Conservation (phyloP, 2,888 invertebrate species). For the Polydesmus complanatus region DNA sequence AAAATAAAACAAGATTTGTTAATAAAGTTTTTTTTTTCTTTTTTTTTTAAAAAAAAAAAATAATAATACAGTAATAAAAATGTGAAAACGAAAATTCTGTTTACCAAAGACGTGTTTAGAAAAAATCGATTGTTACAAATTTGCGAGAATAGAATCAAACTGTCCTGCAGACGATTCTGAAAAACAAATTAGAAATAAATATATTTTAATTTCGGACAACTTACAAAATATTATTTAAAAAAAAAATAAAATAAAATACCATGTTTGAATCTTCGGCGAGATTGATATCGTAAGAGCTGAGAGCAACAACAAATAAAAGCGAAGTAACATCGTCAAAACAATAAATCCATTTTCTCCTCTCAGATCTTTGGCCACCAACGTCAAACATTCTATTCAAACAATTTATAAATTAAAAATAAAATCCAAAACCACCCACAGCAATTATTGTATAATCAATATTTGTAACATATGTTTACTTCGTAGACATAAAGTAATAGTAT, state of each 20-base stretch:
- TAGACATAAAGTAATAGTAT: too few species aligned
- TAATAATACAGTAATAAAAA: background rate
- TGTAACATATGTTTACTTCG: too few species aligned
- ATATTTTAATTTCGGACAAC: background rate
- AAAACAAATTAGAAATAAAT: constrained; percentile 9
- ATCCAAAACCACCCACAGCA: background rate
- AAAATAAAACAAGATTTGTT: constrained; percentile 19
- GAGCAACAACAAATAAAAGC: constrained; percentile 47
- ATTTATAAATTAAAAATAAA: background rate
- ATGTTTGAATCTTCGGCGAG: constrained; percentile 46
- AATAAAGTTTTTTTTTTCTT: too few species aligned
- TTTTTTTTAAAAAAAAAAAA: background rate
- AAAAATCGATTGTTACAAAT: constrained; percentile 52
- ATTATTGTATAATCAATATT: too few species aligned
- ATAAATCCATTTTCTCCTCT: constrained; percentile 51
- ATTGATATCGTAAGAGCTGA: constrained; percentile 53
- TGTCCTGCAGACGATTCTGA: constrained; percentile 47
- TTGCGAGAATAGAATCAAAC: constrained; percentile 46
- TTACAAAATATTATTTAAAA: background rate
- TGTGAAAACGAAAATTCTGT: constrained; percentile 15
- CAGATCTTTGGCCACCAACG: constrained; percentile 50
- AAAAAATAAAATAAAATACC: constrained; percentile 23
- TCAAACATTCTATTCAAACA: constrained; percentile 42
- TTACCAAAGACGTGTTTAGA: constrained; percentile 44
- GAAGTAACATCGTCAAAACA: constrained; percentile 51